phyloP scores from a whole-genome alignment of 2,113 vertebrate genomes.

The Penelope pileata region DNA sequence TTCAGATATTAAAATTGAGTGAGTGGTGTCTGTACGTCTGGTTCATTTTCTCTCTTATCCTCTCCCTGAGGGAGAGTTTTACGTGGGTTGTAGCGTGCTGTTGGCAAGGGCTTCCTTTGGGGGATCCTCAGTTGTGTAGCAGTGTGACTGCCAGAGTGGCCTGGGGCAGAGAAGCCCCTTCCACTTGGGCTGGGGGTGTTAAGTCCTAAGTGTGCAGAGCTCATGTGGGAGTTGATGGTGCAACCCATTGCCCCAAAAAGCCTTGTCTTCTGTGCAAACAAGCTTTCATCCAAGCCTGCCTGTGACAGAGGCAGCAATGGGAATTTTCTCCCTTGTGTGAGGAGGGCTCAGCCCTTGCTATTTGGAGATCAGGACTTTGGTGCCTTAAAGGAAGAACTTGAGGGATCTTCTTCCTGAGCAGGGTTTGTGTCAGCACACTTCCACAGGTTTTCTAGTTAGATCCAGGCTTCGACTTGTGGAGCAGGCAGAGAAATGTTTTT shows the following conservation, averaged over 20 bases:
- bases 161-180: neutral
- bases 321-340: neutral
- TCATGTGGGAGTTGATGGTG: neutral
- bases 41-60: conserved; percentile 45
- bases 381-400: neutral
- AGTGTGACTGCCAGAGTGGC: neutral
- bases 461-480: neutral
- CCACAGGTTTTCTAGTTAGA: neutral
- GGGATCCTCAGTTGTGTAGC: neutral
- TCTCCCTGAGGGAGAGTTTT: conserved; percentile 42
- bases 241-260: neutral
- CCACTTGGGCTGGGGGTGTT: neutral
- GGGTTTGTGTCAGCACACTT: neutral
- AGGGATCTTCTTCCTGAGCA: neutral
- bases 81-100: conserved; percentile 30
- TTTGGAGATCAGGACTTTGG: neutral
- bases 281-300: neutral
- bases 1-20: conserved; percentile 65
- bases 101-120: conserved; percentile 52
- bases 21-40: conserved; percentile 61
- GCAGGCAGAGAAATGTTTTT: neutral
- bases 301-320: neutral
- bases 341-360: neutral
- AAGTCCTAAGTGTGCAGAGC: neutral
- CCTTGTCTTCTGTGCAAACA: neutral